Evolutionary conservation across 2,113 vertebrate genomes (phyloP), one percentile per base, ranked within the genome.

Genomic region (Merops nubicus): DNA sequence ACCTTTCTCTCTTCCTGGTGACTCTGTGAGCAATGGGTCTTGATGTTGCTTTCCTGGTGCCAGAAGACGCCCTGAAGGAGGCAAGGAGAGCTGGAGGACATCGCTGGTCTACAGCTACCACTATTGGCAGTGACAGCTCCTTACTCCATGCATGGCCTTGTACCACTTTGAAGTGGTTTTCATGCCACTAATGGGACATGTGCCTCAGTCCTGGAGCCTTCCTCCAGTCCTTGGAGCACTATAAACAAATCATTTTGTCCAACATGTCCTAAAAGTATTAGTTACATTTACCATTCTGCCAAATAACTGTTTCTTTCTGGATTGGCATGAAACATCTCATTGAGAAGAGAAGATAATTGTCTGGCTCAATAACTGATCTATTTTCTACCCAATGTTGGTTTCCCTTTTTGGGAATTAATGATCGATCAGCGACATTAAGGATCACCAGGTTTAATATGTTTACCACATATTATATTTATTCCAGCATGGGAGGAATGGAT

Each of bases 291-390:
- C 75, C 64, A 34, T 51, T 84, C 88, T 93, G 96, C 95, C 92
- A 94, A 91, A 88, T 40, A 84, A 83, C 54, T 81, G 72, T 84
- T 92, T 93, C 83, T 81, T 84, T 93, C 93, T 86, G 75, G 85
- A 92, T 95, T 97, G 95, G 95, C 96, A 96, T 26, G 8, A 47
- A 56, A 65, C 48, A 64, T 38, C 88, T 92, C 88, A 86, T 90
- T 90, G 92, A 89, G 79, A 64, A 92, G 82, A 60, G 68, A 73
- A 85, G 72, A 86, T 86, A 88, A 93, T 91, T 91, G 75, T 81
- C 89, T 95, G 95, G 93, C 85, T 96, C 92, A n/a, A 88, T n/a
- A 92, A 67, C 60, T 77, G 92, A 64, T 95, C 93, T 88, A 54
- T 96, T 96, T 93, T 89, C 88, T 91, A 80, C 79, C 76, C 88